Conservation (phyloP, 2,888 invertebrate species). For the Agrypnus murinus region DNA sequence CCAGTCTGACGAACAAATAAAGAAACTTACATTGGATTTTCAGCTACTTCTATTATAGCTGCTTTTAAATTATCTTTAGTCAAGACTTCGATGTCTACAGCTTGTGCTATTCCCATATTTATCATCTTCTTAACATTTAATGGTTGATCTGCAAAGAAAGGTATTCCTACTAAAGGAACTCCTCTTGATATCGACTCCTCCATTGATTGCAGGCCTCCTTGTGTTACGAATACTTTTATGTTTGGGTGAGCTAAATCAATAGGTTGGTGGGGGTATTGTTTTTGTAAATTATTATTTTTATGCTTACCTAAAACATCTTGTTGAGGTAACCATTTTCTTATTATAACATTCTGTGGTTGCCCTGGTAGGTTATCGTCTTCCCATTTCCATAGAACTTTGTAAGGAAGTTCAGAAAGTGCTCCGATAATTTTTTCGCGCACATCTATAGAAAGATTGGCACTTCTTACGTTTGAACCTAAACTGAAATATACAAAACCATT, state of each 20-base stretch:
- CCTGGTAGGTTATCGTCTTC: too few species aligned
- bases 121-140: constrained; percentile 56
- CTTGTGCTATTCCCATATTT: constrained; percentile 55
- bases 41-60: constrained; percentile 60
- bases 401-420: constrained; percentile 68
- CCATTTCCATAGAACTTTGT: constrained; percentile 71
- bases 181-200: constrained; percentile 58
- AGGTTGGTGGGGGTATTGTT: too few species aligned
- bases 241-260: too few species aligned
- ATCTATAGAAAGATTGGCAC: constrained; percentile 64
- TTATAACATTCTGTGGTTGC: constrained; percentile 66
- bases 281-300: too few species aligned
- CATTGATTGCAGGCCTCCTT: constrained; percentile 57
- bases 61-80: constrained; percentile 56
- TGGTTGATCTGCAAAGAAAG: constrained; percentile 61
- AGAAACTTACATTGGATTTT: constrained; percentile 58
- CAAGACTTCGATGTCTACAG: constrained; percentile 52
- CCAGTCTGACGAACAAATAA: too few species aligned
- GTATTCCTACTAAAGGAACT: constrained; percentile 61
- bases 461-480: constrained; percentile 69
- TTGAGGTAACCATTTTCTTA: constrained; percentile 71
- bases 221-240: too few species aligned
- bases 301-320: too few species aligned
- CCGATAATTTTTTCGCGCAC: constrained; percentile 64
- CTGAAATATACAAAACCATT: constrained; percentile 69